phyloP scores from a whole-genome alignment of 2,888 invertebrate species.

The Caenorhabditis becei region DNA sequence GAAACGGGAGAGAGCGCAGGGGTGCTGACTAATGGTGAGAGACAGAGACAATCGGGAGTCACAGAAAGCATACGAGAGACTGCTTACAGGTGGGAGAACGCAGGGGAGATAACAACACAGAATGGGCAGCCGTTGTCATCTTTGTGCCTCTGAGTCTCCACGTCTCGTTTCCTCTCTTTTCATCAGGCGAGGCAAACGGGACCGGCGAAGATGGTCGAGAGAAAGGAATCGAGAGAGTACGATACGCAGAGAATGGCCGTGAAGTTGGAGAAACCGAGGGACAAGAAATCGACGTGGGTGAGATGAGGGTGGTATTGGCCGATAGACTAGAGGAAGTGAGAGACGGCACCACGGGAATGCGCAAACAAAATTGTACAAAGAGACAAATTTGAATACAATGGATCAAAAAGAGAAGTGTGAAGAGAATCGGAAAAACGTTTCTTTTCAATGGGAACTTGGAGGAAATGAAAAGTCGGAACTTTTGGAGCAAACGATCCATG shows the following conservation, averaged over 20 bases:
- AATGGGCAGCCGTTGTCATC: constrained; percentile 25
- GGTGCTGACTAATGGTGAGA: constrained; percentile 44
- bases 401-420: neutral
- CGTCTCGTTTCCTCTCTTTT: constrained; percentile 11
- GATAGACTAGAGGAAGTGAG: constrained; percentile 37
- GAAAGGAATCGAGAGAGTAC: constrained; percentile 31
- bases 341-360: constrained; percentile 37
- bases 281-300: constrained; percentile 40
- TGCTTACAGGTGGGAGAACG: constrained; percentile 13
- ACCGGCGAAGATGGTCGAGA: constrained; percentile 30
- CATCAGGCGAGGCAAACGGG: constrained; percentile 20
- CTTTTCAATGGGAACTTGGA: neutral
- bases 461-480: neutral
- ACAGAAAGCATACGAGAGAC: constrained; percentile 11
- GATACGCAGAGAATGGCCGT: constrained; percentile 45
- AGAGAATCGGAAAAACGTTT: neutral
- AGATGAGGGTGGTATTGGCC: constrained; percentile 37
- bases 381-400: constrained; percentile 31
- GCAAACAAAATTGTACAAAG: constrained; percentile 25
- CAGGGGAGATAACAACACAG: constrained; percentile 57
- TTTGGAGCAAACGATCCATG: neutral
- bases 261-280: constrained; percentile 38
- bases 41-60: constrained; percentile 23
- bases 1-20: constrained; percentile 25
- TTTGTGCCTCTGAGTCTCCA: constrained; percentile 9